Evolutionary conservation across 2,888 invertebrate genomes (phyloP), one percentile per base, ranked within the genome.

Genomic region (Anoplius nigerrimus): DNA sequence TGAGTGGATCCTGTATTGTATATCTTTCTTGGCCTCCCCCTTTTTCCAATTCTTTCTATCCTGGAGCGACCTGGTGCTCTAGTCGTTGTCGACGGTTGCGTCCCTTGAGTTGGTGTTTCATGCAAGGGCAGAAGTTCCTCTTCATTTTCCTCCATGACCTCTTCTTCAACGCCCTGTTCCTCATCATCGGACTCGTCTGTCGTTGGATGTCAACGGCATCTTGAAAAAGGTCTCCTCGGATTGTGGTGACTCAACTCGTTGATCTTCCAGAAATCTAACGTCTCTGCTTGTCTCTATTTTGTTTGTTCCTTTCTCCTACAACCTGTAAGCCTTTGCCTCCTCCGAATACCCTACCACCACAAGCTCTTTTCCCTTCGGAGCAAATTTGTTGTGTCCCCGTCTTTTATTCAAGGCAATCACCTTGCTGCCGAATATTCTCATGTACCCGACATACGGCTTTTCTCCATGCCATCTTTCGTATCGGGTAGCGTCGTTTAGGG

Each of bases 1-100:
- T 27, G 3, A 24, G 2, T 27, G 20, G 24, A 8, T 22, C 16
- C 4, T 4, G n/a, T 55, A 13, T 11, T 2, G 5, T 22, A 15
- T 22, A 55, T 24, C 24, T 24, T 55, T 24, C 18, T n/a, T n/a
- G 55, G n/a, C 21, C 82, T 89, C 88, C 72, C 87, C 83, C 21
- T 84, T 85, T 84, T 89, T 88, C 83, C 89, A 89, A 56, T 84
- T 83, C 77, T 87, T 84, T 76, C 45, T 68, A 69, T 57, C 43
- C 58, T 62, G 68, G 63, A 45, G 71, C 71, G 45, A 11, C 58
- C 61, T n/a, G 0, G 13, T 2, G 43, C 61, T 16, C 46, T 60
- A 21, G 16, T 53, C 48, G 55, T 56, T 34, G n/a, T n/a, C n/a
- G n/a, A n/a, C n/a, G n/a, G n/a, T n/a, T n/a, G n/a, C n/a, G n/a